Conservation (phyloP, 2,797 vertebrate species). For the Fringilla coelebs region DNA sequence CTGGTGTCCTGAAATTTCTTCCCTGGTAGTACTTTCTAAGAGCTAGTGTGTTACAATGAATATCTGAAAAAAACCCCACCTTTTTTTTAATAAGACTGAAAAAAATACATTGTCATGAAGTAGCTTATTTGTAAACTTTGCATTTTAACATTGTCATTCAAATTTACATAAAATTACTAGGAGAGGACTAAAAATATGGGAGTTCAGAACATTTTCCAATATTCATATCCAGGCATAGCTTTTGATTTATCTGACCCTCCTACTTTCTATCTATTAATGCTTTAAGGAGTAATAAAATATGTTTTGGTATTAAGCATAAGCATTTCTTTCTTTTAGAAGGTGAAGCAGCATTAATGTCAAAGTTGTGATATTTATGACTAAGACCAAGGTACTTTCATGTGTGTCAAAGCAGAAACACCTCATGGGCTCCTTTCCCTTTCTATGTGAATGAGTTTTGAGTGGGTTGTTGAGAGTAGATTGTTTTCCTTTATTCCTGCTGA, state of each 20-base stretch:
- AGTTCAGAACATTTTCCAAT: background rate
- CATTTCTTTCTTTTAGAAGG: background rate
- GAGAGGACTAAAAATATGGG: background rate
- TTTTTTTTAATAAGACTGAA: background rate
- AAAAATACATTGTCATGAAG: background rate
- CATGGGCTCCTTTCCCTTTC: background rate
- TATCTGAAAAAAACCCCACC: accelerated
- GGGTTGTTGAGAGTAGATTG: background rate
- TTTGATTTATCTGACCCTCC: background rate
- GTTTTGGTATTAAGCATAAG: background rate
- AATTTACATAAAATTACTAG: background rate
- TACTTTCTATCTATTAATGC: background rate
- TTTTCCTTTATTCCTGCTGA: background rate
- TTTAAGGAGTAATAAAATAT: background rate
- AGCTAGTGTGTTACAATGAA: background rate
- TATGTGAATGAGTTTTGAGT: background rate
- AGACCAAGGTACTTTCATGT: background rate
- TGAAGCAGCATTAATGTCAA: background rate
- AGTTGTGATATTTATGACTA: background rate
- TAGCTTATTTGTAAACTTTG: background rate
- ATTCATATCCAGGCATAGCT: background rate
- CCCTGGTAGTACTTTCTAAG: background rate
- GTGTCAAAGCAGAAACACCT: background rate
- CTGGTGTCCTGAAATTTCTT: background rate
- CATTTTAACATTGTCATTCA: background rate